Percentiles rank a stretch among this genome's conserved stretches.
These are phyloP conservation scores for Rhynchotus rufescens DNA, from an alignment of 2,797 vertebrate species.

Conservation along the genomic window DNA sequence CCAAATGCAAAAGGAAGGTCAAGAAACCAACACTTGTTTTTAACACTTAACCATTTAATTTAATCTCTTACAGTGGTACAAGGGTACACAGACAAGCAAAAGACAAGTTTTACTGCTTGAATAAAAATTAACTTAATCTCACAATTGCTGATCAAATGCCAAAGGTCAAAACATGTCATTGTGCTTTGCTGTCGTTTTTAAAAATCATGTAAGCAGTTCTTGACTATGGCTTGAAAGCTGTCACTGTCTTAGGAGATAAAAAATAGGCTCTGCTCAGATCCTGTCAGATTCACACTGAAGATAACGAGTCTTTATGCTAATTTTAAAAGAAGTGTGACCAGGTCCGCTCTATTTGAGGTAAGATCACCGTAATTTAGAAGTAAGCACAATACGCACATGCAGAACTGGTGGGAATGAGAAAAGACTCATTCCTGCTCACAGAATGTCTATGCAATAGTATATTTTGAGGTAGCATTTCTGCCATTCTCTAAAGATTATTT, in stretches of 20 bases:
- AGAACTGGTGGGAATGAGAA: neutral
- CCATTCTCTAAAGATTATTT: neutral
- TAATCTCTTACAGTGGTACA: constrained; percentile 21
- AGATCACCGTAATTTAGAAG: neutral
- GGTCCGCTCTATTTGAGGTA: neutral
- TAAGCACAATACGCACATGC: neutral
- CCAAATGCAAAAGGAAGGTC: neutral
- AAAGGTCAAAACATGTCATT: constrained; percentile 73
- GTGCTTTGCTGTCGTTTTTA: constrained; percentile 58
- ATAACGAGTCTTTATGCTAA: neutral
- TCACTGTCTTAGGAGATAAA: constrained; percentile 5
- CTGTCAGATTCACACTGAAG: constrained; percentile 21
- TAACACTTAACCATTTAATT: neutral
- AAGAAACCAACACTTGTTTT: neutral
- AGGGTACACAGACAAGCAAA: constrained; percentile 47
- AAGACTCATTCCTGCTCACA: accelerated
- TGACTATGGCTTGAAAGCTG: constrained; percentile 48
- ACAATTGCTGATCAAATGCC: constrained; percentile 69
- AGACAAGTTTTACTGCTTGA: constrained; percentile 33
- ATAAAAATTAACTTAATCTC: constrained; percentile 77
- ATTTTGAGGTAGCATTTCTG: neutral
- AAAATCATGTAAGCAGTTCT: constrained; percentile 57
- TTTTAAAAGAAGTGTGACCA: neutral
- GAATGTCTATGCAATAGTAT: neutral
- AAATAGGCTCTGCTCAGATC: constrained; percentile 28